Conservation (phyloP, 2,797 vertebrate species). For the Amphiprion clarkii region DNA sequence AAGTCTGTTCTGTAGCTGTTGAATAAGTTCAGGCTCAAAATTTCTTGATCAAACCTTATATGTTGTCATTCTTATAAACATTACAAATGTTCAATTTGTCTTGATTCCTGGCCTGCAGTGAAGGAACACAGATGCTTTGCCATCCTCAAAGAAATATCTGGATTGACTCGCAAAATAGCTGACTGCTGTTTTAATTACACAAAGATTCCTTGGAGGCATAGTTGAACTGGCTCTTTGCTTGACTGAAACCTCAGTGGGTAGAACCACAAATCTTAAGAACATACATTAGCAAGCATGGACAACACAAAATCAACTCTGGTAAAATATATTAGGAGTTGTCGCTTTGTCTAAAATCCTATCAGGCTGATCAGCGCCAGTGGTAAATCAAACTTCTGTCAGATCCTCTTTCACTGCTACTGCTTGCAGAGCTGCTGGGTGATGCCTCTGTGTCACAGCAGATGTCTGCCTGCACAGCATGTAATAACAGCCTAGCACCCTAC, state of each 20-base stretch:
- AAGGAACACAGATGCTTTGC: background rate
- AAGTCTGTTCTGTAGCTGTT: too few species aligned
- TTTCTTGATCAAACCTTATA: too few species aligned
- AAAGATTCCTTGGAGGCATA: background rate
- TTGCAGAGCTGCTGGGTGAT: constrained; percentile 34
- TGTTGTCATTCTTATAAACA: too few species aligned
- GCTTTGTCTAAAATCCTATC: constrained; percentile 15
- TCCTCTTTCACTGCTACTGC: constrained; percentile 7
- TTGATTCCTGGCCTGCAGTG: background rate
- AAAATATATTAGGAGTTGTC: constrained; percentile 27
- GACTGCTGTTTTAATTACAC: background rate
- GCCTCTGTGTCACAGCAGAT: constrained; percentile 55
- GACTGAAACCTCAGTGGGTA: background rate
- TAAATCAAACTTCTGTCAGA: constrained; percentile 50
- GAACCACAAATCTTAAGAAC: background rate
- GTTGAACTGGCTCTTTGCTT: background rate
- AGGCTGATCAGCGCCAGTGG: constrained; percentile 26
- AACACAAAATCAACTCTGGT: background rate
- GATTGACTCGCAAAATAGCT: background rate
- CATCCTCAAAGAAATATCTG: background rate
- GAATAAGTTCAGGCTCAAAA: too few species aligned
- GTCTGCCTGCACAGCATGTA: constrained; percentile 58
- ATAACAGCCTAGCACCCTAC: constrained; percentile 27
- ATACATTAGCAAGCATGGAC: background rate
- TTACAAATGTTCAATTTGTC: background rate